These are phyloP conservation scores for Pseudonaja textilis DNA, from an alignment of 2,113 vertebrate species.

Conservation along the genomic window DNA sequence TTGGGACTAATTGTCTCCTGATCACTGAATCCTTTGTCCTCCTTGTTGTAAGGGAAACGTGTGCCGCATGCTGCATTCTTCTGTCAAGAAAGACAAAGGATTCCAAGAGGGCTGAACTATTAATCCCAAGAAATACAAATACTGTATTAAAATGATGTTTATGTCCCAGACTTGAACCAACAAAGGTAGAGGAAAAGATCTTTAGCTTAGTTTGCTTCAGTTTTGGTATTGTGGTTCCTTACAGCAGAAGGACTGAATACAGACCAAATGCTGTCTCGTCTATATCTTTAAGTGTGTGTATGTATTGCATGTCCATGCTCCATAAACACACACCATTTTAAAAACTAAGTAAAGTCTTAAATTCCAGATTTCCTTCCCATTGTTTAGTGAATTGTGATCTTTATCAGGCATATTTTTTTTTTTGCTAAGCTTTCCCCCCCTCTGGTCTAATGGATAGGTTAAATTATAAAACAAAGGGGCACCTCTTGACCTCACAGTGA, in stretches of 20 bases:
- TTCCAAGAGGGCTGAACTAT: conserved; percentile 28
- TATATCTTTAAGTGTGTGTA: background rate
- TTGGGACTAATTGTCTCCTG: conserved; percentile 69
- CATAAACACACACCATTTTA: background rate
- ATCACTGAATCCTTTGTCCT: conserved; percentile 62
- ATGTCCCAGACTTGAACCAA: background rate
- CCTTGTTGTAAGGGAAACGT: conserved; percentile 53
- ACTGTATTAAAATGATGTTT: background rate
- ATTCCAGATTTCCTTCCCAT: conserved; percentile 59
- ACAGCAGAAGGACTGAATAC: background rate
- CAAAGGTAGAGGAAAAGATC: background rate
- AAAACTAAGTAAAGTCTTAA: conserved; percentile 36
- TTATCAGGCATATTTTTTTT: conserved; percentile 58
- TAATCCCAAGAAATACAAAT: conserved; percentile 21
- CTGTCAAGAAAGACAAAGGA: conserved; percentile 54
- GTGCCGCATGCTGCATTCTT: conserved; percentile 48
- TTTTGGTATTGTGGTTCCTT: background rate
- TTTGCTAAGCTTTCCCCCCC: conserved; percentile 17
- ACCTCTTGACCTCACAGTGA: conserved; percentile 40
- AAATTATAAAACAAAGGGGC: conserved; percentile 51
- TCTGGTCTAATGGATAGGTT: conserved; percentile 45
- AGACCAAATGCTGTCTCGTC: background rate
- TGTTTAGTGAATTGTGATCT: conserved; percentile 51
- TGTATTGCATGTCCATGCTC: background rate
- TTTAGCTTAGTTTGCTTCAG: background rate